phyloP scores from a whole-genome alignment of 2,888 invertebrate species.

The Scaptomyza polygonia region DNA sequence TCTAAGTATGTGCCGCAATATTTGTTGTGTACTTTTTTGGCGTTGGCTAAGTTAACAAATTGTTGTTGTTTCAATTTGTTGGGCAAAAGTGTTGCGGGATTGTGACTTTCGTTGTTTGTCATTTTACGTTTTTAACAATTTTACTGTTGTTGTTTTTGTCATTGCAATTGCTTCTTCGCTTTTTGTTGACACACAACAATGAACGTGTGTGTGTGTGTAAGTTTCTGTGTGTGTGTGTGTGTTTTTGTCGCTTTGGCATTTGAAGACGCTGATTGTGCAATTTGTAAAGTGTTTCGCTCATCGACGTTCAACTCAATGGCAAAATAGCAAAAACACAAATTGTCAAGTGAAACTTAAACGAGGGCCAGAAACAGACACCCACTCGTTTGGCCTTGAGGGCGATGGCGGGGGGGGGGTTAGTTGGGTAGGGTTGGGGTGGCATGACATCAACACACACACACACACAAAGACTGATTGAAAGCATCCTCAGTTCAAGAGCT shows the following conservation, averaged over 20 bases:
- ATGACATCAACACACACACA: not conserved
- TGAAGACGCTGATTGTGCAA: conserved; percentile 50
- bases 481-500: conserved; percentile 22
- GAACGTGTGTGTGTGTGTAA: not conserved
- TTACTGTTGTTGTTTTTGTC: conserved; percentile 19
- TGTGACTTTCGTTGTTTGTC: conserved; percentile 34
- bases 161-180: conserved; percentile 48
- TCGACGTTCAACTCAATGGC: conserved; percentile 39
- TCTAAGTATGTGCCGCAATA: no score
- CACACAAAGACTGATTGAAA: conserved; percentile 7
- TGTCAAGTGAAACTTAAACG: conserved; percentile 52
- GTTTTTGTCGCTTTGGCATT: conserved; percentile 24
- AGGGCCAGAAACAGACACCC: conserved; percentile 41
- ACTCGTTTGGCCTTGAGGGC: conserved; percentile 23
- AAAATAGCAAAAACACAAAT: conserved; percentile 22
- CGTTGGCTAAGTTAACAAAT: no score
- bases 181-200: conserved; percentile 30
- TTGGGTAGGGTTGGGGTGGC: no score
- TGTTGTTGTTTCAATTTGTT: no score
- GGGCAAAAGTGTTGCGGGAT: no score
- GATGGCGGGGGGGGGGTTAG: not conserved
- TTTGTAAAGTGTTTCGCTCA: conserved; percentile 40
- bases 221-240: not conserved
- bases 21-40: no score
- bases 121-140: not conserved